A percentile compares a stretch with the other conserved stretches of the same genome.
phyloP scores from a whole-genome alignment of 1,140 invertebrate species.

The Orius insidiosus region DNA sequence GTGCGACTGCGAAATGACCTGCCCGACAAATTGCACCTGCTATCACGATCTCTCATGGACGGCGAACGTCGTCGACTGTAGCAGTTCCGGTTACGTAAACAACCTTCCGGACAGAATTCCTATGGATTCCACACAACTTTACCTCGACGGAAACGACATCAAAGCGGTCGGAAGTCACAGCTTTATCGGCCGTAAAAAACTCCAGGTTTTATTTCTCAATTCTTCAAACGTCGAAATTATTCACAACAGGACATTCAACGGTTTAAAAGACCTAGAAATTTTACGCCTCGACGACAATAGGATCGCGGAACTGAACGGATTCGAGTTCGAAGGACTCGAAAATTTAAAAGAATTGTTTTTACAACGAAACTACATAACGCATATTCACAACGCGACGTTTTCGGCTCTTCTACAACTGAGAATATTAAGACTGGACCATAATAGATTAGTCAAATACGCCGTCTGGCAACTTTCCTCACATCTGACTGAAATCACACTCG shows the following conservation, averaged over 20 bases:
- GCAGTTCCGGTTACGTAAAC: constrained; percentile 49
- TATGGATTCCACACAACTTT: constrained; percentile 81
- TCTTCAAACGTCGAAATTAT: constrained; percentile 68
- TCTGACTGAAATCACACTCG: constrained; percentile 48
- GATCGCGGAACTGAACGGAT: constrained; percentile 54
- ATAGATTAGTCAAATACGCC: constrained; percentile 50
- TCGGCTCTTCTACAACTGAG: constrained; percentile 46
- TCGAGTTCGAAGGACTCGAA: constrained; percentile 62
- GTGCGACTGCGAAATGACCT: constrained; percentile 89
- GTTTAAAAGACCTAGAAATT: constrained; percentile 59
- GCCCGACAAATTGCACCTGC: constrained; percentile 76
- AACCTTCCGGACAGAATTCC: constrained; percentile 66
- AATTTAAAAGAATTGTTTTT: constrained; percentile 42
- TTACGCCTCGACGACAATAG: constrained; percentile 68
- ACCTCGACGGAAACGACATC: constrained; percentile 76
- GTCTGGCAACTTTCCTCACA: constrained; percentile 54
- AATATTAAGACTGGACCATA: constrained; percentile 57
- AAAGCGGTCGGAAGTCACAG: constrained; percentile 60
- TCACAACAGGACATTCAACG: constrained; percentile 80
- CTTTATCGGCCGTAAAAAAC: constrained; percentile 74
- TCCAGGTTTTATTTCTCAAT: constrained; percentile 69
- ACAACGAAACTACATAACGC: constrained; percentile 46
- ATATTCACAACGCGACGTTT: constrained; percentile 64
- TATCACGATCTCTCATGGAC: constrained; percentile 85
- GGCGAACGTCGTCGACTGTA: constrained; percentile 82